Percentiles rank a stretch among this genome's conserved stretches.
phyloP scores from a whole-genome alignment of 2,113 vertebrate species.

The Alces alces region DNA sequence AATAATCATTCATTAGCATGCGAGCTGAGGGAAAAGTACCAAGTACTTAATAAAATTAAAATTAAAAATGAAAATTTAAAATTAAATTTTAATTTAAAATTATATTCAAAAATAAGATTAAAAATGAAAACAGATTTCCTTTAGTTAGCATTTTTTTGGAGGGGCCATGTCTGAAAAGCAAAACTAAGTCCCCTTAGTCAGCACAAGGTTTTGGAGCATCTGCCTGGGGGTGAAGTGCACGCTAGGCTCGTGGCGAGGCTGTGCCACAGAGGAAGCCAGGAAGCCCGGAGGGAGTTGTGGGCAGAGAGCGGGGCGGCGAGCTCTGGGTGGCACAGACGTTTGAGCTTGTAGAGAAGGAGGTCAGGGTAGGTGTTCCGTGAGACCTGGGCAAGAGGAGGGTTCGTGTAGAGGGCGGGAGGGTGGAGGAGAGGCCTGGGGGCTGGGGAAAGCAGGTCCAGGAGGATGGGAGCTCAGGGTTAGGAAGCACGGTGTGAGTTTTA shows the following conservation, averaged over 20 bases:
- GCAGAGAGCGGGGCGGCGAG: neutral
- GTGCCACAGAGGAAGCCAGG: neutral
- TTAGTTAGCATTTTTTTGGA: neutral
- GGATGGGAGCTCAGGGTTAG: neutral
- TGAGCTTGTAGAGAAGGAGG: neutral
- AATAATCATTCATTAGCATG: neutral
- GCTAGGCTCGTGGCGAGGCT: fast-evolving
- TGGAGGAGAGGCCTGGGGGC: neutral
- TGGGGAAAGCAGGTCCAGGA: neutral
- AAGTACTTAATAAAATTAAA: neutral
- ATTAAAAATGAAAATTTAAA: neutral
- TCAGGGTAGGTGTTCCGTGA: neutral
- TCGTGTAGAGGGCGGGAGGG: neutral
- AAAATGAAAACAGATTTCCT: neutral
- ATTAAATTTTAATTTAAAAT: too few relatives aligned
- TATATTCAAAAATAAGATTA: neutral
- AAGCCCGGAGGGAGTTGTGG: fast-evolving
- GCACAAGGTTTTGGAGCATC: neutral
- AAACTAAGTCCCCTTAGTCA: neutral
- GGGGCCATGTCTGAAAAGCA: neutral
- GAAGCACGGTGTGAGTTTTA: neutral
- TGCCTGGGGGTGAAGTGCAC: neutral
- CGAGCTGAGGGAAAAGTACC: neutral
- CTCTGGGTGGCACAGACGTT: neutral
- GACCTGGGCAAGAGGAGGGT: neutral